Evolutionary conservation across 1,140 invertebrate species (phyloP).

Genomic region (Myzus persicae): DNA sequence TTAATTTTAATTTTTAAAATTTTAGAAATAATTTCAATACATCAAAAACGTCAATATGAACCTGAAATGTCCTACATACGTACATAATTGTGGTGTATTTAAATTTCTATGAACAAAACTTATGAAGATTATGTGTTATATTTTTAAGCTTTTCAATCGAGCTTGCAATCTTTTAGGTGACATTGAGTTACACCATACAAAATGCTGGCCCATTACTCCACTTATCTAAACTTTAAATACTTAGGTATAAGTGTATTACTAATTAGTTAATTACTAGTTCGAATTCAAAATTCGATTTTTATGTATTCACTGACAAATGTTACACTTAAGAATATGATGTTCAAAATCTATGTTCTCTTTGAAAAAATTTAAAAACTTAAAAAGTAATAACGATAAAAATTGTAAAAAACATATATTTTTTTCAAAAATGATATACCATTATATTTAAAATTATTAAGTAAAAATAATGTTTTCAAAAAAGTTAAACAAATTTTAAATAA

Average conservation of each 20-base stretch:
- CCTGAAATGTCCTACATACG: too few relatives aligned
- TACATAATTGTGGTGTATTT: too few relatives aligned
- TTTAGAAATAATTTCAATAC: not conserved
- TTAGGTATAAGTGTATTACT: too few relatives aligned
- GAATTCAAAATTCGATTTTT: not conserved
- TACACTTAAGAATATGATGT: not conserved
- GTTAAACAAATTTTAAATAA: too few relatives aligned
- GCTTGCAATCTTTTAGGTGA: not conserved
- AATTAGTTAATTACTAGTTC: not conserved
- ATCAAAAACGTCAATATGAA: too few relatives aligned
- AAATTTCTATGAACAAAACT: too few relatives aligned
- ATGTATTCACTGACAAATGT: not conserved
- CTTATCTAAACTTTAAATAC: too few relatives aligned
- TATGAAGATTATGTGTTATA: not conserved
- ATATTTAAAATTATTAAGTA: too few relatives aligned
- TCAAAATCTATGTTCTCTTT: not conserved
- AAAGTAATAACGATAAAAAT: not conserved
- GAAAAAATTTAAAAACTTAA: not conserved
- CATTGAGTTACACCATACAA: accelerated
- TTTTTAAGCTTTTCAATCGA: not conserved
- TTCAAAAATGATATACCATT: too few relatives aligned
- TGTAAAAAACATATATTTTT: not conserved
- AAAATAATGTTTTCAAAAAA: not conserved
- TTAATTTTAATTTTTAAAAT: not conserved
- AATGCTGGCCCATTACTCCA: not conserved